Conservation (phyloP, 2,888 invertebrate genomes). For the Chaetoderma sp. region DNA sequence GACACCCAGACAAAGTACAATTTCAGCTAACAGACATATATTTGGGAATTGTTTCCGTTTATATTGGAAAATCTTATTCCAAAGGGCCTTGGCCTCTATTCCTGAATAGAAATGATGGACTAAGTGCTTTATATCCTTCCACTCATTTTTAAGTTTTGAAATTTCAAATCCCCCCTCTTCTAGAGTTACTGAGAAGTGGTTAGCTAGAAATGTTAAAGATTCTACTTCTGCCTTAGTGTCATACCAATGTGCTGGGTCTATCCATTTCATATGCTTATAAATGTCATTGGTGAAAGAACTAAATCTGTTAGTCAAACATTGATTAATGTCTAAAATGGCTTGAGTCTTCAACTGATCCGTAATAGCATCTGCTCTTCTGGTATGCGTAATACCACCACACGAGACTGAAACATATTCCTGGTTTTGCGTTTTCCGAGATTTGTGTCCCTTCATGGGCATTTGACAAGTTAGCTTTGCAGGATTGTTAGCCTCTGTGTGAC, state of each 20-base stretch:
- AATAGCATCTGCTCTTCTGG: neutral
- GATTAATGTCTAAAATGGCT: neutral
- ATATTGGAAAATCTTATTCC: slow-evolving; percentile 1
- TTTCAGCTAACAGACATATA: neutral
- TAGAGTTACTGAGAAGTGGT: neutral
- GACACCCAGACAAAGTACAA: neutral
- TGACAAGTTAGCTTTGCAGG: neutral
- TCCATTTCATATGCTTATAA: neutral
- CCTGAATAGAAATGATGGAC: neutral
- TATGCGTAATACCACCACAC: neutral
- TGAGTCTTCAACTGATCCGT: neutral
- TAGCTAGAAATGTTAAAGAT: neutral
- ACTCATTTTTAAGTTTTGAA: neutral
- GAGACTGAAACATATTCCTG: neutral
- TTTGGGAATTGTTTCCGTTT: slow-evolving; percentile 7
- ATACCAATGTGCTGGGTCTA: neutral
- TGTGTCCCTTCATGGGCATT: neutral
- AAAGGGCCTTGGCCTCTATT: neutral
- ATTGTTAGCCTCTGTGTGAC: no score
- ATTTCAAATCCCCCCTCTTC: neutral
- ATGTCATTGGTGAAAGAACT: neutral
- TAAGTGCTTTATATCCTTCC: neutral
- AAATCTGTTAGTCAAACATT: neutral
- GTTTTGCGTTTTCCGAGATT: neutral
- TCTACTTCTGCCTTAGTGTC: neutral